A percentile compares a stretch with the other conserved stretches of the same genome.
Conservation (phyloP, 2,888 invertebrate genomes). For the Euplagia quadripunctaria region DNA sequence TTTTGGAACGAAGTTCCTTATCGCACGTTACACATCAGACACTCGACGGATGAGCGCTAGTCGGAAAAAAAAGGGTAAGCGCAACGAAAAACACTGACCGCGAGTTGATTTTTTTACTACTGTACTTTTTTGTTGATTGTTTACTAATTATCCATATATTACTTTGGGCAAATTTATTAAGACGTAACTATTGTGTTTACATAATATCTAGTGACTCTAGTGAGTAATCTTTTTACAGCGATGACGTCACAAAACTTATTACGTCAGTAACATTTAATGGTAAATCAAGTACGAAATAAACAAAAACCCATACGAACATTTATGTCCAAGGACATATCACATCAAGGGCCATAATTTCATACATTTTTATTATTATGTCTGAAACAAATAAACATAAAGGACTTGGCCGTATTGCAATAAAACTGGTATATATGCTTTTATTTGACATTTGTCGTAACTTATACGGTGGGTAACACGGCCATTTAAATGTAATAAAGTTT, state of each 20-base stretch:
- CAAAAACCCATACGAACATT: slow-evolving; percentile 16
- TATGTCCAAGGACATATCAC: slow-evolving; percentile 20
- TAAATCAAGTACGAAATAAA: slow-evolving; percentile 1
- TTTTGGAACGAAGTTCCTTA: no score
- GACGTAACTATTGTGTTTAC: no score
- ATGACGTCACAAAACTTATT: neutral
- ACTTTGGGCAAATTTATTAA: no score
- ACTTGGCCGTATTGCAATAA: slow-evolving; percentile 30
- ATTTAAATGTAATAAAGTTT: slow-evolving; percentile 29
- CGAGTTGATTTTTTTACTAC: no score
- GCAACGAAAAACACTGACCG: no score
- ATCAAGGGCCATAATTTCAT: slow-evolving; percentile 32
- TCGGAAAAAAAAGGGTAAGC: no score
- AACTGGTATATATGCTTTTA: slow-evolving; percentile 34
- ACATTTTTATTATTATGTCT: slow-evolving; percentile 40
- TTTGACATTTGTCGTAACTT: slow-evolving; percentile 28
- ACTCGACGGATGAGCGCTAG: no score
- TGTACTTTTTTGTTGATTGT: no score
- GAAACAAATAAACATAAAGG: slow-evolving; percentile 42
- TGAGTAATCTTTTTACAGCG: no score
- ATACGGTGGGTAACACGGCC: slow-evolving; percentile 23
- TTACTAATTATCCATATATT: no score
- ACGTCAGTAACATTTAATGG: neutral
- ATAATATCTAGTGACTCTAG: no score
- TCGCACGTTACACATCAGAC: no score